Conservation (phyloP, 2,888 invertebrate genomes). For the Drosophila anomalipes region DNA sequence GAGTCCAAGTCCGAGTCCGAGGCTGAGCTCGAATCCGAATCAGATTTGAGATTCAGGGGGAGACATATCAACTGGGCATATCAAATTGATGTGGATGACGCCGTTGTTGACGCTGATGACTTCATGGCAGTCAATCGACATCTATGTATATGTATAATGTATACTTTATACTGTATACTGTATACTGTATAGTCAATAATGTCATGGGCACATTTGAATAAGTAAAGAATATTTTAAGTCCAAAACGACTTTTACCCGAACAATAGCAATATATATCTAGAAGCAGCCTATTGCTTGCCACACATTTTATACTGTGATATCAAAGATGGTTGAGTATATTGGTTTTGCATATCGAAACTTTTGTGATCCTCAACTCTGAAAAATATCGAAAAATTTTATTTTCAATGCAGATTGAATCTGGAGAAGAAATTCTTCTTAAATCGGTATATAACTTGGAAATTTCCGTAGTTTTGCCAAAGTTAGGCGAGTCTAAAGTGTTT, state of each 20-base stretch:
- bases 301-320: not conserved
- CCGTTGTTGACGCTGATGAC: conserved; percentile 71
- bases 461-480: not conserved
- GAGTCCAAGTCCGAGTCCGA: conserved; percentile 10
- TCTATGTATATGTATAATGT: conserved; percentile 7
- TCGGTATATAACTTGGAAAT: not conserved
- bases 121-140: conserved; percentile 70
- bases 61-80: conserved; percentile 43
- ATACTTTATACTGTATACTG: not conserved
- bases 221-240: conserved; percentile 70
- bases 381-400: not conserved
- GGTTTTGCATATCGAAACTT: not conserved
- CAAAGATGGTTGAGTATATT: not conserved
- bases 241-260: conserved; percentile 40
- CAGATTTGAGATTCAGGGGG: conserved; percentile 24
- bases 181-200: conserved; percentile 20
- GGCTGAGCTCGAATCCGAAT: conserved; percentile 16
- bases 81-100: conserved; percentile 74
- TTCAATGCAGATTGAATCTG: not conserved
- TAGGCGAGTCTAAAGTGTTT: not conserved
- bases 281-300: conserved; percentile 16
- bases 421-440: not conserved
- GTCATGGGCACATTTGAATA: conserved; percentile 68
- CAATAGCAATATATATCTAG: conserved; percentile 30
- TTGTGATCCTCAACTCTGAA: not conserved